These are phyloP conservation scores for Leptobrachium leishanense DNA, from an alignment of 2,113 vertebrate genomes.

Conservation along the genomic window DNA sequence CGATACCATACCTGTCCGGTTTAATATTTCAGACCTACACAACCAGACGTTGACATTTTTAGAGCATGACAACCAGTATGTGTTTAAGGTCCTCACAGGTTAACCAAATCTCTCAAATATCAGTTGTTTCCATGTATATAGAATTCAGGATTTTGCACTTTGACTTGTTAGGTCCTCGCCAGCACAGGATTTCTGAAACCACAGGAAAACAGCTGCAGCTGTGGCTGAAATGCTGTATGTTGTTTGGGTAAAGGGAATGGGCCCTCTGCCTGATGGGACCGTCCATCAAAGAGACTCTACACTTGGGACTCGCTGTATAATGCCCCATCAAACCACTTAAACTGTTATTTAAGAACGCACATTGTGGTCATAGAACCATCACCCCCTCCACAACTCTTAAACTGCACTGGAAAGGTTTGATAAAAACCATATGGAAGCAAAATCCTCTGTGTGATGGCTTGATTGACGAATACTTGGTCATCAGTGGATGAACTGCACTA, in stretches of 20 bases:
- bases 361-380: conserved; percentile 5
- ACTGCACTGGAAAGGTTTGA: not conserved
- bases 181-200: not conserved
- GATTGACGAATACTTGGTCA: not conserved
- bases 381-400: not conserved
- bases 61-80: not conserved
- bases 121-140: not conserved
- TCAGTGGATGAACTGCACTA: not conserved
- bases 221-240: not conserved
- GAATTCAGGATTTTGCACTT: not conserved
- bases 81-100: not conserved
- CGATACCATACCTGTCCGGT: not conserved
- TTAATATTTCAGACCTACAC: not conserved
- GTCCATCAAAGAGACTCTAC: conserved; percentile 4
- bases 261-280: conserved; percentile 6
- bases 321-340: conserved; percentile 17
- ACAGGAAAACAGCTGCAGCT: conserved; percentile 23
- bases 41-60: not conserved
- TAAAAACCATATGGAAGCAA: conserved; percentile 21
- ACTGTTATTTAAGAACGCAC: conserved; percentile 22
- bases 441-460: not conserved
- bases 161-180: not conserved
- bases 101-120: not conserved
- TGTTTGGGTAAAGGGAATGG: not conserved
- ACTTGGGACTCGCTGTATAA: not conserved